Evolutionary conservation across 2,113 vertebrate genomes (phyloP).

Genomic region (Orthonyx spaldingii): DNA sequence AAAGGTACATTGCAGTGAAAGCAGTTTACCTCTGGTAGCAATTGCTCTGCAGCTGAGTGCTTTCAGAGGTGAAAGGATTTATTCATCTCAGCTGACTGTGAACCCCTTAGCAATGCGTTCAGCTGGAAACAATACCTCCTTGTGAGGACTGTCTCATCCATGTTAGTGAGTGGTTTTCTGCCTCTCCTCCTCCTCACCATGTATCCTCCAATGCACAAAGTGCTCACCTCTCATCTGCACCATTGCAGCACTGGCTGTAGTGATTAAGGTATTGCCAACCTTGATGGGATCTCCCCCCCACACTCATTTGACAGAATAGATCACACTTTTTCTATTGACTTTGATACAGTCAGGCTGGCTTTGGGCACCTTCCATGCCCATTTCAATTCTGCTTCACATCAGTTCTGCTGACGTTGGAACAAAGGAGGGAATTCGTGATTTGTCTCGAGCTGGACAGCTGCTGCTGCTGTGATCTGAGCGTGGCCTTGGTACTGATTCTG

Average conservation of each 20-base stretch:
- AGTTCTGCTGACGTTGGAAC: background rate
- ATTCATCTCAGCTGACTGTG: constrained; percentile 17
- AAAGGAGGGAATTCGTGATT: background rate
- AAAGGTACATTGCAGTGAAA: constrained; percentile 33
- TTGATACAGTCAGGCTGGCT: background rate
- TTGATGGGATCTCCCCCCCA: background rate
- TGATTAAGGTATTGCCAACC: background rate
- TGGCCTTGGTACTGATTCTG: background rate
- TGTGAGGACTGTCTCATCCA: background rate
- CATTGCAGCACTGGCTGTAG: background rate
- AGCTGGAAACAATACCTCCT: constrained; percentile 40
- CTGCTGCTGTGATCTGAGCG: background rate
- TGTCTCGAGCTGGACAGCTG: background rate
- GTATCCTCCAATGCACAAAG: background rate
- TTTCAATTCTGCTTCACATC: background rate
- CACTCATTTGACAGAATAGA: accelerated
- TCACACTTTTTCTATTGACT: background rate
- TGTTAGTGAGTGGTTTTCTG: background rate
- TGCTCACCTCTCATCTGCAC: background rate
- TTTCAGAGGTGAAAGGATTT: constrained; percentile 35
- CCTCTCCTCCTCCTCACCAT: background rate
- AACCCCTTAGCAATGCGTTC: background rate
- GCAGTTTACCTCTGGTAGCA: constrained; percentile 28
- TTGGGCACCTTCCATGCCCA: background rate
- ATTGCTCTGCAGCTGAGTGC: constrained; percentile 20